These are phyloP conservation scores for Sminthurinus aureus DNA, from an alignment of 2,888 invertebrate genomes.

Conservation along the genomic window DNA sequence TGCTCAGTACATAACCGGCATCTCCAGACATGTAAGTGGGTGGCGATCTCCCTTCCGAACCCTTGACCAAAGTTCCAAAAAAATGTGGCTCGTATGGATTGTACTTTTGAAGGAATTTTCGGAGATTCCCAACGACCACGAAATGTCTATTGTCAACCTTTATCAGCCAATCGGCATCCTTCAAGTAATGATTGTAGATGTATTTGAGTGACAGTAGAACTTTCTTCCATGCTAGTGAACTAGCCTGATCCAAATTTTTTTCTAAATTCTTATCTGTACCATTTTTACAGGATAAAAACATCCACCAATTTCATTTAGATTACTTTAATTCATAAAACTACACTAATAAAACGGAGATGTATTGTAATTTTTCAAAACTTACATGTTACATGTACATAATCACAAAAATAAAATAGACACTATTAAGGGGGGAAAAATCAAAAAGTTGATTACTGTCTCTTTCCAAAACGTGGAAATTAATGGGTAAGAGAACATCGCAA, in stretches of 20 bases:
- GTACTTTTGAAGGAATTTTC: not conserved
- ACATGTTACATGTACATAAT: no score
- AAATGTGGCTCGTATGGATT: not conserved
- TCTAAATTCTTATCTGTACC: constrained; percentile 7
- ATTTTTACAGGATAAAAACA: no score
- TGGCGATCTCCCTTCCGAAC: not conserved
- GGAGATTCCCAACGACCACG: constrained; percentile 6
- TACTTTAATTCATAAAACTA: no score
- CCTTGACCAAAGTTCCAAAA: not conserved
- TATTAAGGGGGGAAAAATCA: no score
- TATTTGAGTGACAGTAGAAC: not conserved
- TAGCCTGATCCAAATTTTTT: not conserved
- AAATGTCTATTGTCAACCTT: not conserved
- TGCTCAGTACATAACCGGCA: constrained; percentile 12
- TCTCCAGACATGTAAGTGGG: not conserved
- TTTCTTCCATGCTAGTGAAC: not conserved
- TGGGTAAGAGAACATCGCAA: no score
- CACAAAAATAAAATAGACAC: no score
- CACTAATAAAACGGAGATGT: no score
- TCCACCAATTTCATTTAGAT: no score
- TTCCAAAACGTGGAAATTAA: no score
- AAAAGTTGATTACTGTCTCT: no score
- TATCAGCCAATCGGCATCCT: not conserved
- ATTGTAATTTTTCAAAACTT: no score
- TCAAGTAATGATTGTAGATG: not conserved